Evolutionary conservation across 2,113 vertebrate genomes (phyloP).

Genomic region (Anhinga anhinga): DNA sequence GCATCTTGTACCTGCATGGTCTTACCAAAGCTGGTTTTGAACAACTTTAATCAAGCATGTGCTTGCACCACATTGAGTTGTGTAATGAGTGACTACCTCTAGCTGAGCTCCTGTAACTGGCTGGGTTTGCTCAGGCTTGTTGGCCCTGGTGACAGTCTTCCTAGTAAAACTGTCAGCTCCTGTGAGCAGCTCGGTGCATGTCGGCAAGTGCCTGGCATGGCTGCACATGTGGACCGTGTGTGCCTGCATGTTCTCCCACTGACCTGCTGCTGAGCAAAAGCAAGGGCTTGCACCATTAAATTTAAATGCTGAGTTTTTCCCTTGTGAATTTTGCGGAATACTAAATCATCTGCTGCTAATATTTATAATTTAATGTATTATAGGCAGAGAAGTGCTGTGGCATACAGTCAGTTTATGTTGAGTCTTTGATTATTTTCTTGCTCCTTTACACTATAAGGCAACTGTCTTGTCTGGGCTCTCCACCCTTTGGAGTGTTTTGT

Average conservation of each 20-base stretch:
- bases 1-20: not conserved
- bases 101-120: not conserved
- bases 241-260: not conserved
- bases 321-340: not conserved
- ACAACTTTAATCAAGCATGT: not conserved
- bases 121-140: not conserved
- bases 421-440: not conserved
- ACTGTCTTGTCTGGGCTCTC: not conserved
- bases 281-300: not conserved
- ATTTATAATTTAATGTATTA: not conserved
- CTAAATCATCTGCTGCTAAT: not conserved
- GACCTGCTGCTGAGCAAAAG: not conserved
- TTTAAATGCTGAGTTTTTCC: not conserved
- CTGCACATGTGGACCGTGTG: fast-evolving
- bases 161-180: not conserved
- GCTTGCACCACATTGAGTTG: not conserved
- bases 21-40: not conserved
- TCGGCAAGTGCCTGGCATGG: not conserved
- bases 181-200: not conserved
- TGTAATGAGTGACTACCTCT: not conserved
- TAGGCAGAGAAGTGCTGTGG: not conserved
- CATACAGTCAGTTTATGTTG: not conserved
- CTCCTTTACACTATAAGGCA: not conserved
- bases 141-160: not conserved
- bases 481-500: not conserved